A percentile compares a stretch with the other conserved stretches of the same genome.
Evolutionary conservation across 2,888 invertebrate genomes (phyloP).

Genomic region (Hypomecis atomaria): DNA sequence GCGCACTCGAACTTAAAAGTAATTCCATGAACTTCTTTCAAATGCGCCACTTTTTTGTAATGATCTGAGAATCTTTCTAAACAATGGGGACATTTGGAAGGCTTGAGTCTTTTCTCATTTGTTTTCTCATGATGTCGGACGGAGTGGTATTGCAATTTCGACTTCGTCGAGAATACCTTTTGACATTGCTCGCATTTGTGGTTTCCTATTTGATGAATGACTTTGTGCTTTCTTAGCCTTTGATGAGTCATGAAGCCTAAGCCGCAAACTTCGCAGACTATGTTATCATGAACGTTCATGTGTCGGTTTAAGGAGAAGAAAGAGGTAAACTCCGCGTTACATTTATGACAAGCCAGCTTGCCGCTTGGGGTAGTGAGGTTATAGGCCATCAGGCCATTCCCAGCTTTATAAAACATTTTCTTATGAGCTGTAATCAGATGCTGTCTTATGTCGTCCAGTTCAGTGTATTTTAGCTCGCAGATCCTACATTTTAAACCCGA

Average conservation of each 20-base stretch:
- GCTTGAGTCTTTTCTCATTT: conserved; percentile 67
- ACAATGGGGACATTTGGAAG: conserved; percentile 74
- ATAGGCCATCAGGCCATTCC: conserved; percentile 75
- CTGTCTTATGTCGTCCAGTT: conserved; percentile 68
- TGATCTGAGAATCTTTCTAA: conserved; percentile 74
- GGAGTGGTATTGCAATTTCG: conserved; percentile 71
- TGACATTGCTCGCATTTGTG: conserved; percentile 72
- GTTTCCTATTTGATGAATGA: conserved; percentile 71
- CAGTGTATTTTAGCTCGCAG: conserved; percentile 67
- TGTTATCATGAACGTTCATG: conserved; percentile 75
- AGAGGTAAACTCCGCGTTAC: conserved; percentile 68
- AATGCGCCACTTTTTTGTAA: conserved; percentile 74
- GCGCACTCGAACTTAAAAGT: conserved; percentile 70
- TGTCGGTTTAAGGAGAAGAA: conserved; percentile 74
- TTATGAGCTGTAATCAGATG: conserved; percentile 65
- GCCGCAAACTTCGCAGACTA: conserved; percentile 76
- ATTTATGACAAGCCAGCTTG: conserved; percentile 67
- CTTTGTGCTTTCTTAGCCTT: conserved; percentile 69
- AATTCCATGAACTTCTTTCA: conserved; percentile 72
- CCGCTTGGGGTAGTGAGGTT: conserved; percentile 62
- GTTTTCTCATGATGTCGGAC: conserved; percentile 69
- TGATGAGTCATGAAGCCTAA: conserved; percentile 75
- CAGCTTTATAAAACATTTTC: conserved; percentile 71
- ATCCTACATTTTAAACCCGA: conserved; percentile 69
- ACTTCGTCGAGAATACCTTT: conserved; percentile 68